Evolutionary conservation across 1,140 invertebrate species (phyloP).

Genomic region (Octopus sinensis): DNA sequence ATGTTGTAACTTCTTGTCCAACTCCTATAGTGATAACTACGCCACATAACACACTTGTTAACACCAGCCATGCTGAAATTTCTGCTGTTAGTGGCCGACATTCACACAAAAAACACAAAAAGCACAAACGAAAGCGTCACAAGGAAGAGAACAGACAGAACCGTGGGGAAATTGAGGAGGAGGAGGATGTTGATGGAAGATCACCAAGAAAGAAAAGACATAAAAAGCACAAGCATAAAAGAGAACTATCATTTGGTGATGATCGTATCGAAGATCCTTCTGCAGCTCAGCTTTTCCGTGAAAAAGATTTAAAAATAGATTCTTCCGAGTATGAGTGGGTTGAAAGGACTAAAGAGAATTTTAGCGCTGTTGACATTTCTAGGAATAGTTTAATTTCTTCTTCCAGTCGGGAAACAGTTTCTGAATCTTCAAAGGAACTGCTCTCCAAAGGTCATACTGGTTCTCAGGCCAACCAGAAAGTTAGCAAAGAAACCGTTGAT

Average conservation of each 20-base stretch:
- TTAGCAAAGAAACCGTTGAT: too few species aligned
- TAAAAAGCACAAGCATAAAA: constrained; percentile 18
- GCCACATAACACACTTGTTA: constrained; percentile 15
- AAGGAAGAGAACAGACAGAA: constrained; percentile 30
- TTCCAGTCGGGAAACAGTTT: not conserved
- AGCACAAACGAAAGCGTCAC: constrained; percentile 27
- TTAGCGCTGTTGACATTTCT: not conserved
- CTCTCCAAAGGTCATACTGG: not conserved
- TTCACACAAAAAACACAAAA: constrained; percentile 41
- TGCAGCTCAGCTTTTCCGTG: not conserved
- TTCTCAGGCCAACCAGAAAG: too few species aligned
- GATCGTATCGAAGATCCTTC: not conserved
- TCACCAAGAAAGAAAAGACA: constrained; percentile 27
- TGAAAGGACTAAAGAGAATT: constrained; percentile 8
- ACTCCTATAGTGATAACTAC: too few species aligned
- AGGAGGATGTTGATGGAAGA: constrained; percentile 16
- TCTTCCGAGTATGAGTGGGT: constrained; percentile 15
- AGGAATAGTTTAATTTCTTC: not conserved
- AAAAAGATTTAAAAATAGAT: not conserved
- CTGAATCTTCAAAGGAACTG: not conserved
- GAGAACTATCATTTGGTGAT: not conserved
- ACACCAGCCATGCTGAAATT: constrained; percentile 25
- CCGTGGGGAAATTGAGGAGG: constrained; percentile 25
- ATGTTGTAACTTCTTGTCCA: too few species aligned
- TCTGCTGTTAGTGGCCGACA: constrained; percentile 13